phyloP scores from a whole-genome alignment of 2,888 invertebrate genomes.

The Biston stratarius region DNA sequence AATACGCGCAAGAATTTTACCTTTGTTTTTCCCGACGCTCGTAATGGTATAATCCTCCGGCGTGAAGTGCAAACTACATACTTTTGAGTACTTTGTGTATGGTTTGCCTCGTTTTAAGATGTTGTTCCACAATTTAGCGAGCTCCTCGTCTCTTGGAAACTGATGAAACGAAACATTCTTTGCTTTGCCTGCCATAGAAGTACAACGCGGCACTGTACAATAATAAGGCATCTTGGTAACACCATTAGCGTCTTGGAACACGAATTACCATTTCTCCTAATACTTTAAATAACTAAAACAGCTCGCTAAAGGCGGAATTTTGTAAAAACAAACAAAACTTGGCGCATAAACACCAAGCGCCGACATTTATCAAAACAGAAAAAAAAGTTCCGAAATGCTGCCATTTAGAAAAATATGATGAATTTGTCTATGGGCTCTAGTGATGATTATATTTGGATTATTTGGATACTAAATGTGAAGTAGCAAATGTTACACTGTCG shows the following conservation, averaged over 20 bases:
- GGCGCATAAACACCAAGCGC: slow-evolving; percentile 76
- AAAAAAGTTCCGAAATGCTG: slow-evolving; percentile 45
- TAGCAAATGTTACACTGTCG: too few relatives aligned
- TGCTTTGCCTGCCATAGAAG: slow-evolving; percentile 82
- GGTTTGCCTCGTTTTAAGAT: slow-evolving; percentile 81
- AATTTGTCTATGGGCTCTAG: slow-evolving; percentile 46
- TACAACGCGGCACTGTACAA: slow-evolving; percentile 82
- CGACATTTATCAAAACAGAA: slow-evolving; percentile 71
- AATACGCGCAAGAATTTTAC: slow-evolving; percentile 55
- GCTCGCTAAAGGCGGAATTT: slow-evolving; percentile 45
- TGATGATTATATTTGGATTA: background rate
- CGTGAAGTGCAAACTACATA: slow-evolving; percentile 81
- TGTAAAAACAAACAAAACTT: slow-evolving; percentile 79
- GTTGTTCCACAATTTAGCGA: slow-evolving; percentile 79
- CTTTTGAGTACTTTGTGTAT: slow-evolving; percentile 83
- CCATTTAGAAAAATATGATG: slow-evolving; percentile 26
- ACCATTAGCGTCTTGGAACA: slow-evolving; percentile 50
- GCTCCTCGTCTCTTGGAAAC: slow-evolving; percentile 77
- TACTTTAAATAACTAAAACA: slow-evolving; percentile 42
- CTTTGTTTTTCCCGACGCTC: slow-evolving; percentile 80
- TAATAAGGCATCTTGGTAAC: slow-evolving; percentile 81
- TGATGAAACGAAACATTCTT: slow-evolving; percentile 83
- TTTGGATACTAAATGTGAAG: too few relatives aligned
- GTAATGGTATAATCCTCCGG: slow-evolving; percentile 79
- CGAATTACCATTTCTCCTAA: slow-evolving; percentile 61